Base-by-base conservation (phyloP, 1,140 invertebrate genomes). In the Drosophila santomea region DNA sequence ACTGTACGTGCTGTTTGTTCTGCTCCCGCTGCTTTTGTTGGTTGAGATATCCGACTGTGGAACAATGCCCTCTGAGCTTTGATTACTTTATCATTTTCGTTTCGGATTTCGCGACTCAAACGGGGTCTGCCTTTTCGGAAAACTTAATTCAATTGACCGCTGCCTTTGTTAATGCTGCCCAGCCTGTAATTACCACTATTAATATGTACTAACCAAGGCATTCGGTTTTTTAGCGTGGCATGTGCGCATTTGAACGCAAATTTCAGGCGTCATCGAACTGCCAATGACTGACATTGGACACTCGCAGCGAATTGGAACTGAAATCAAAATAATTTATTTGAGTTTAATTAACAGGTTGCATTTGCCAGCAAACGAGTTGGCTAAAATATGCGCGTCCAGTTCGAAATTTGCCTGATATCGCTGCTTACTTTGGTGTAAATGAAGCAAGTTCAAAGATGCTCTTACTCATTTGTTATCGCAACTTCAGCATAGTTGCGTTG, bases 181-280 rank as follows among this genome's bases (percentile, higher is more conserved):
- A 39, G 41, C n/a, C 36, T 62, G 41, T 28, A 68, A 82, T 86
- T 76, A 55, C 82, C 54, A 75, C 66, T 44, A 54, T 74, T 56
- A 54, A 45, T 80, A 59, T 62, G 35, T 20, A 17, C 25, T 17
- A 23, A 20, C 4, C 45, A 55, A 36, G 32, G 25, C 23, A 32
- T 66, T 44, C 3, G 10, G 7, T 17, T 32, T 8, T 8, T 32
- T 7, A 32, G 28, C 28, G 8, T 8, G 28, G 8, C 23, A 20
- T 28, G 47, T 48, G 47, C 23, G 47, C 47, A 28, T 25, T 48
- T 48, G 7, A 51, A 28, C 48, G 15, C 2, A n/a, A 14, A 14
- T 47, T 47, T n/a, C 20, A 25, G 43, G 14, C 23, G 45, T 50
- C 44, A 66, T 39, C 58, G 35, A 62, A 48, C 10, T n/a, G 23